phyloP scores from a whole-genome alignment of 2,113 vertebrate species.

The Erythrolamprus reginae region DNA sequence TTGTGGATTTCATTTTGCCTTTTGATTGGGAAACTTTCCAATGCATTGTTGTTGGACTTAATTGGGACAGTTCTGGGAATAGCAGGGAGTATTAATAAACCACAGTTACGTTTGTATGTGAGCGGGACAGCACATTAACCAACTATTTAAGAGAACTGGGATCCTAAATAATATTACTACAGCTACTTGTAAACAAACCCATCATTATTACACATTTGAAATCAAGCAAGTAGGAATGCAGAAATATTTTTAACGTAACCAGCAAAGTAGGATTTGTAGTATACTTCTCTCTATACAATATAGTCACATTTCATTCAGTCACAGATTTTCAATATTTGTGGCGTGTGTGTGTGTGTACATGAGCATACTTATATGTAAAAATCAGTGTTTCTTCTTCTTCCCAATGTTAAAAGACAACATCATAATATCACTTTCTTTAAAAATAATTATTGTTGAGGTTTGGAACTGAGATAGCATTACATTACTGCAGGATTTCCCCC shows the following conservation, averaged over 20 bases:
- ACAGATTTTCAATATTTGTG: slow-evolving; percentile 12
- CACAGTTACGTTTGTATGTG: not conserved
- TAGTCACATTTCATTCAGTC: slow-evolving; percentile 53
- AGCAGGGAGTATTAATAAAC: not conserved
- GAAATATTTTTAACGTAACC: slow-evolving; percentile 6
- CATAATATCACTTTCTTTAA: slow-evolving; percentile 22
- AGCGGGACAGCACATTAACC: not conserved
- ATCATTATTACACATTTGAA: not conserved
- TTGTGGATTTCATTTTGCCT: not conserved
- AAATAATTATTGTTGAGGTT: slow-evolving; percentile 31
- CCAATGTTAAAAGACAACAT: slow-evolving; percentile 15
- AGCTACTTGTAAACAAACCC: not conserved
- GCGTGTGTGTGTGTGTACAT: not conserved
- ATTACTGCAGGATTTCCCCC: not conserved
- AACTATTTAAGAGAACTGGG: not conserved
- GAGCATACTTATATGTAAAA: not conserved
- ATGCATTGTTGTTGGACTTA: too few species aligned
- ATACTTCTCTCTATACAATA: slow-evolving; percentile 44
- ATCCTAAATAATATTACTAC: not conserved
- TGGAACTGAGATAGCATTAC: not conserved
- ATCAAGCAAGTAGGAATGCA: not conserved
- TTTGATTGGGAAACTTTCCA: not conserved
- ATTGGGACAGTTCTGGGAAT: not conserved
- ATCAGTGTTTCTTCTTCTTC: slow-evolving; percentile 3
- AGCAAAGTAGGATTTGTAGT: not conserved